Conservation (phyloP, 2,888 invertebrate species). For the Lasius fuliginosus region DNA sequence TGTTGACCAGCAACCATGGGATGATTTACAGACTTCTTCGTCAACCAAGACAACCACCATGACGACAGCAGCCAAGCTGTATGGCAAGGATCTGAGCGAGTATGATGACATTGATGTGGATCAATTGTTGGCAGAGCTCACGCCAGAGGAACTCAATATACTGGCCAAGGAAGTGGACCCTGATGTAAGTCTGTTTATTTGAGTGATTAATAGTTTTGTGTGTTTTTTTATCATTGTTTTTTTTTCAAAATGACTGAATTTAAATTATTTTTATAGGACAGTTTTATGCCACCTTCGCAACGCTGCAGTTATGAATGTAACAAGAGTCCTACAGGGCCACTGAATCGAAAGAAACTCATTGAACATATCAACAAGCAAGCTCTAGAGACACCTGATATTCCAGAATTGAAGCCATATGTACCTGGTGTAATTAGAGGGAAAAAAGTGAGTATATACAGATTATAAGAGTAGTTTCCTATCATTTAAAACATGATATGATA, state of each 20-base stretch:
- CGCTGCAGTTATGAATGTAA: constrained; percentile 98
- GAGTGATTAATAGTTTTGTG: background rate
- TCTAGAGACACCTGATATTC: constrained; percentile 98
- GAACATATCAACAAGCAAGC: constrained; percentile 99
- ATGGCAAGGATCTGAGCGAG: constrained; percentile 95
- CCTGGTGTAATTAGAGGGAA: constrained; percentile 96
- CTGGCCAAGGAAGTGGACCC: constrained; percentile 99
- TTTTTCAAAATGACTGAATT: background rate
- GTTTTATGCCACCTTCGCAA: constrained; percentile 98
- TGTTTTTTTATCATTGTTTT: background rate
- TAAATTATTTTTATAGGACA: constrained; percentile 90
- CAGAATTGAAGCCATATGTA: constrained; percentile 97
- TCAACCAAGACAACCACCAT: constrained; percentile 95
- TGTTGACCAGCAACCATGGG: constrained; percentile 72
- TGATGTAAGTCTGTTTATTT: constrained; percentile 91
- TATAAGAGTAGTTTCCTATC: background rate
- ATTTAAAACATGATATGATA: background rate
- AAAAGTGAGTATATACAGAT: constrained; percentile 89
- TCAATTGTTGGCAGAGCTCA: constrained; percentile 96
- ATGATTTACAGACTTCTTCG: constrained; percentile 93
- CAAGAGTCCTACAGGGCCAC: constrained; percentile 98
- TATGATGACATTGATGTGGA: constrained; percentile 99
- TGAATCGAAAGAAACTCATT: constrained; percentile 97
- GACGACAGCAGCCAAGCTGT: constrained; percentile 96
- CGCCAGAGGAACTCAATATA: constrained; percentile 98